These are phyloP conservation scores for Aphodius sticticus DNA, from an alignment of 2,888 invertebrate species.

Conservation along the genomic window DNA sequence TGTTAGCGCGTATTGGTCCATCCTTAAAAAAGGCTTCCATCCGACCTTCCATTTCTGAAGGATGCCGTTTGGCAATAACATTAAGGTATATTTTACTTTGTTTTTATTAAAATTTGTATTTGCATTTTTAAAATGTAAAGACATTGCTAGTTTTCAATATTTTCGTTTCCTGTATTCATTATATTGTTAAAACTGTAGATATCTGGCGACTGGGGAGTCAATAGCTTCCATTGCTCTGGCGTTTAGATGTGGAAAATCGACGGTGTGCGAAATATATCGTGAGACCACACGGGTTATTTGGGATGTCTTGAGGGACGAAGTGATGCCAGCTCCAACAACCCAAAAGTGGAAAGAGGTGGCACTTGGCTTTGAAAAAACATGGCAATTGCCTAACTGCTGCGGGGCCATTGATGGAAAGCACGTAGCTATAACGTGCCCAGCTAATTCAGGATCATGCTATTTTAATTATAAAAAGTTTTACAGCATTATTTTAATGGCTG, in stretches of 20 bases:
- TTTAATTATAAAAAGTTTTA: constrained; percentile 51
- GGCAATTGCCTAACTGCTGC: constrained; percentile 45
- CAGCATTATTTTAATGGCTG: constrained; percentile 50
- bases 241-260: constrained; percentile 45
- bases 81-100: constrained; percentile 39
- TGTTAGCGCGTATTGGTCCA: constrained; percentile 40
- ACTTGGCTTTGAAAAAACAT: constrained; percentile 44
- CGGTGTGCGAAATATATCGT: constrained; percentile 44
- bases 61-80: constrained; percentile 46
- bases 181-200: not conserved
- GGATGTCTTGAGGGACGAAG: constrained; percentile 36
- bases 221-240: constrained; percentile 21
- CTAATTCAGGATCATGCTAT: constrained; percentile 46
- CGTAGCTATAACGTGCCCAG: constrained; percentile 46
- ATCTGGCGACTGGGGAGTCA: constrained; percentile 27
- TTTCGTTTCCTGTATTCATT: not conserved
- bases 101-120: constrained; percentile 11
- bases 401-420: constrained; percentile 51
- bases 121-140: constrained; percentile 10
- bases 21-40: constrained; percentile 34
- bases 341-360: constrained; percentile 45
- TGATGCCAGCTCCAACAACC: constrained; percentile 42
- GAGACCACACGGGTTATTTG: constrained; percentile 44
- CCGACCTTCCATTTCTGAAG: constrained; percentile 45
- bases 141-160: constrained; percentile 10